These are phyloP conservation scores for Parnassius mnemosyne DNA, from an alignment of 2,888 invertebrate species.

Conservation along the genomic window DNA sequence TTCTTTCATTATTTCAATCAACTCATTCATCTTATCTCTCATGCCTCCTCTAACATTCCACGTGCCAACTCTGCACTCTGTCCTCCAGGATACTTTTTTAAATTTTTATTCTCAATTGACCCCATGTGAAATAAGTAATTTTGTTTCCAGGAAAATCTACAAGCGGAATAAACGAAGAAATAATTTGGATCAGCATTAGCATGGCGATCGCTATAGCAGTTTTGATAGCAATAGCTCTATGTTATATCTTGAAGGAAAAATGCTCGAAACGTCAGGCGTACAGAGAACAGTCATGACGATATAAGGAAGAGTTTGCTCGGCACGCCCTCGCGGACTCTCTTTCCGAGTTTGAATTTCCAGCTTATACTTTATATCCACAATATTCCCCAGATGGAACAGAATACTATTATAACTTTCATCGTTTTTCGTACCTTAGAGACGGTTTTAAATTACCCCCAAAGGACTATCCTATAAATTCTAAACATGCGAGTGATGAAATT, in stretches of 20 bases:
- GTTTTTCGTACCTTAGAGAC: constrained; percentile 67
- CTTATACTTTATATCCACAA: constrained; percentile 70
- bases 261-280: constrained; percentile 88
- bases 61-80: no score
- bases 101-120: no score
- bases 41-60: no score
- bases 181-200: constrained; percentile 93
- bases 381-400: constrained; percentile 74
- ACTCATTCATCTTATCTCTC: no score
- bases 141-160: constrained; percentile 86
- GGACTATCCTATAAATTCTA: constrained; percentile 44
- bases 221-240: constrained; percentile 89
- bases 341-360: constrained; percentile 58
- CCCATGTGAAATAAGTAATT: not conserved
- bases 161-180: constrained; percentile 92
- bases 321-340: constrained; percentile 71
- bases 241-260: constrained; percentile 90
- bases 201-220: constrained; percentile 91
- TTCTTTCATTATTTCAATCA: no score
- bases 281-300: constrained; percentile 85
- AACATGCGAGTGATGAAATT: constrained; percentile 53
- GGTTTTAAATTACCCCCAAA: constrained; percentile 70
- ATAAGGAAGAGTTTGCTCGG: constrained; percentile 74
- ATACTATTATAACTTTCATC: constrained; percentile 74
- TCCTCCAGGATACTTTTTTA: no score